phyloP scores from a whole-genome alignment of 2,888 invertebrate genomes.

The Synergus itoensis region DNA sequence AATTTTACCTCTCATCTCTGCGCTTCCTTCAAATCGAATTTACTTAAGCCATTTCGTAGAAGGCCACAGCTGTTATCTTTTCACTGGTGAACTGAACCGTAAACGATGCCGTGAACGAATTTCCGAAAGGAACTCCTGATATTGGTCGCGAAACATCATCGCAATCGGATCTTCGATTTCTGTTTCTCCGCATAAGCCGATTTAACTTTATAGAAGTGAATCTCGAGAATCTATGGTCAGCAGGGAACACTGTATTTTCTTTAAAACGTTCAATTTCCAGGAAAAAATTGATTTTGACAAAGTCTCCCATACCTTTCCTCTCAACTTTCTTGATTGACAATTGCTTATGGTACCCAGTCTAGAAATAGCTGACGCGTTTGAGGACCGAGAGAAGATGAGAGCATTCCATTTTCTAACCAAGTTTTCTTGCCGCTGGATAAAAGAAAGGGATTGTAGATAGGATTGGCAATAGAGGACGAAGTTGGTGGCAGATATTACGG shows the following conservation, averaged over 20 bases:
- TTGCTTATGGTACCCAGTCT: background rate
- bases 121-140: constrained; percentile 1
- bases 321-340: background rate
- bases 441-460: constrained; percentile 28
- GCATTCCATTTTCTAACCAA: background rate
- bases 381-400: background rate
- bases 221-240: background rate
- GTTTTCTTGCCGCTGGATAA: constrained; percentile 4
- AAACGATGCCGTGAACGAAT: constrained; percentile 4
- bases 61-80: constrained; percentile 22
- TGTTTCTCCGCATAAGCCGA: background rate
- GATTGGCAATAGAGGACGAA: constrained; percentile 39
- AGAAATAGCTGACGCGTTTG: constrained; percentile 20
- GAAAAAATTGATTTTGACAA: background rate
- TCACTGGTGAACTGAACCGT: background rate
- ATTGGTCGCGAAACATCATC: constrained; percentile 2
- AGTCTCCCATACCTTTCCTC: background rate
- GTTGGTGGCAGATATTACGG: constrained; percentile 37
- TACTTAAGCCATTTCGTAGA: constrained; percentile 26
- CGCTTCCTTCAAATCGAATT: constrained; percentile 33
- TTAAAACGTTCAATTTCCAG: background rate
- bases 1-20: constrained; percentile 44
- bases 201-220: background rate
- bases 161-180: constrained; percentile 2
- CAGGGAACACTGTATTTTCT: background rate